Evolutionary conservation across 2,888 invertebrate species (phyloP).

Genomic region (Osmoderma eremita): DNA sequence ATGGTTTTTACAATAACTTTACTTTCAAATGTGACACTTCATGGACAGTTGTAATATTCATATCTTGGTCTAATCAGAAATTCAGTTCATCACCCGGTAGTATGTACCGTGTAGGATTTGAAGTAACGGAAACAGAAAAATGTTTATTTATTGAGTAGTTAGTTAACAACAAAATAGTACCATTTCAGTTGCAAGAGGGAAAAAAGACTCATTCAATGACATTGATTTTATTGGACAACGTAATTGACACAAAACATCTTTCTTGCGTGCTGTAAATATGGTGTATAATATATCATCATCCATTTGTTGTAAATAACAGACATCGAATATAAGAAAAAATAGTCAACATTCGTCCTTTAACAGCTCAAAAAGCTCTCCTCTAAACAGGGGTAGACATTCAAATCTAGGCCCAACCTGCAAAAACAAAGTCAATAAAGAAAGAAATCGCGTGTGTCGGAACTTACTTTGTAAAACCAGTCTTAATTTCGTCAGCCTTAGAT

Average conservation of each 20-base stretch:
- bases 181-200: too few relatives aligned
- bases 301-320: constrained; percentile 13
- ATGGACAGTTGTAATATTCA: too few relatives aligned
- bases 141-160: too few relatives aligned
- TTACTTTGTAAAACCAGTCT: constrained; percentile 47
- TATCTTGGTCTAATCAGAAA: too few relatives aligned
- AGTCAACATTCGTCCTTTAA: constrained; percentile 48
- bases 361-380: constrained; percentile 73
- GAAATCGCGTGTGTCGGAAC: constrained; percentile 24
- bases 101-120: too few relatives aligned
- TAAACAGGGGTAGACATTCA: constrained; percentile 70
- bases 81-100: too few relatives aligned
- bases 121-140: too few relatives aligned
- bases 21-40: too few relatives aligned
- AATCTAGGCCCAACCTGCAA: constrained; percentile 69
- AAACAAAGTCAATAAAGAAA: constrained; percentile 37
- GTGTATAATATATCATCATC: constrained; percentile 15
- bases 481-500: constrained; percentile 68
- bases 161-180: too few relatives aligned
- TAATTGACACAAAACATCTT: background rate
- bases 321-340: constrained; percentile 8
- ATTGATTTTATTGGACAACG: constrained; percentile 11
- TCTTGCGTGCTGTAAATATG: background rate
- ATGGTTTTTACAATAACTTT: too few relatives aligned
- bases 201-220: too few relatives aligned